Percentiles rank a stretch among this genome's conserved stretches.
phyloP scores from a whole-genome alignment of 2,888 invertebrate species.

The Thera britannica region DNA sequence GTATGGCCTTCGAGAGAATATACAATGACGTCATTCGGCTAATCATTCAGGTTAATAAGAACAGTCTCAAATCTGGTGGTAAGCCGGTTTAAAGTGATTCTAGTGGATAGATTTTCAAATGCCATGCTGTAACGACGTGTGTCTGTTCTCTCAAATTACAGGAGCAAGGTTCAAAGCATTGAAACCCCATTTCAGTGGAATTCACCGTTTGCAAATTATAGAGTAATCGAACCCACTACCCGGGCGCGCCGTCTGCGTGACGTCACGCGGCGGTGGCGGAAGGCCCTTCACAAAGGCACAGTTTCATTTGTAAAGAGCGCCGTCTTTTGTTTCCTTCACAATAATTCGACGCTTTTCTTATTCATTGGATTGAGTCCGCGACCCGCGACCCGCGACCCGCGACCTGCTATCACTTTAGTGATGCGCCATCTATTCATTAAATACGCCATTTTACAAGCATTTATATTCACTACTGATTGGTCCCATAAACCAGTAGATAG shows the following conservation, averaged over 20 bases:
- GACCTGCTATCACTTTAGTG: conserved; percentile 16
- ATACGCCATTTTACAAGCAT: conserved; percentile 20
- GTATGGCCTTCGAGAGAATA: too few species aligned
- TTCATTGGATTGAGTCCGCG: not conserved
- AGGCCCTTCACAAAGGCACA: not conserved
- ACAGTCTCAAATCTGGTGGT: too few species aligned
- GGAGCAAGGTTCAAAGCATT: conserved; percentile 7
- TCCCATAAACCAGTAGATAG: conserved; percentile 21
- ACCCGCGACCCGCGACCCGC: too few species aligned
- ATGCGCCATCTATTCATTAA: conserved; percentile 25
- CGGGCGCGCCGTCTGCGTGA: not conserved
- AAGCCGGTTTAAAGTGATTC: too few species aligned
- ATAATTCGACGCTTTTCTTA: conserved; percentile 11
- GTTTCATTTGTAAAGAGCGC: conserved; percentile 22
- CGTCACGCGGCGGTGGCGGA: conserved; percentile 5
- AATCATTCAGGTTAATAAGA: too few species aligned
- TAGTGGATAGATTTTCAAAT: too few species aligned
- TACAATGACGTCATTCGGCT: too few species aligned
- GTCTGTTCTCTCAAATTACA: not conserved
- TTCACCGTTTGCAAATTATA: conserved; percentile 16
- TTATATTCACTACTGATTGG: conserved; percentile 25
- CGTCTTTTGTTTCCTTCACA: conserved; percentile 17
- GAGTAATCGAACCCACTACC: conserved; percentile 21
- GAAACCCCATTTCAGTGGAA: conserved; percentile 13
- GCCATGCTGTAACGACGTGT: not conserved